A percentile compares a stretch with the other conserved stretches of the same genome.
These are phyloP conservation scores for Helostoma temminkii DNA, from an alignment of 2,797 vertebrate species.

Conservation along the genomic window DNA sequence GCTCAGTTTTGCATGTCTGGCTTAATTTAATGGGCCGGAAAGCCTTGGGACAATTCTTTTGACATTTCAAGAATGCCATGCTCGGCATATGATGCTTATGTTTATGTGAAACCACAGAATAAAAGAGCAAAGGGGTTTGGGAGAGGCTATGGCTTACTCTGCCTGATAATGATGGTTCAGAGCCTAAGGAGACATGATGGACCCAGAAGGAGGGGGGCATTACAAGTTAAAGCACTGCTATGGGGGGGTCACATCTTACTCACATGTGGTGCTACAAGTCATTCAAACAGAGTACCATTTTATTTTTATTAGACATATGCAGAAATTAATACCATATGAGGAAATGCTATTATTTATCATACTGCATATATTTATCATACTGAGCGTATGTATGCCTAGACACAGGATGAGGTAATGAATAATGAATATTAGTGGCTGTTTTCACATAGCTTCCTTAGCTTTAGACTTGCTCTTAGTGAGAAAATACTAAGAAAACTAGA, in stretches of 20 bases:
- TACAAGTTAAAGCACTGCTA: slow-evolving; percentile 44
- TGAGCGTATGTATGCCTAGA: slow-evolving; percentile 4
- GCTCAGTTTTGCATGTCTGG: slow-evolving; percentile 72
- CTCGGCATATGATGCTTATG: slow-evolving; percentile 54
- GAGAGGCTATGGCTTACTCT: slow-evolving; percentile 38
- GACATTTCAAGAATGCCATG: slow-evolving; percentile 79
- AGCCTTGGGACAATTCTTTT: slow-evolving; percentile 77
- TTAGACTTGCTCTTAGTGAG: too few relatives aligned
- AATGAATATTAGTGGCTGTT: slow-evolving; percentile 40
- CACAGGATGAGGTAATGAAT: slow-evolving; percentile 4
- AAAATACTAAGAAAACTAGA: too few relatives aligned
- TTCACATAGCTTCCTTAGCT: too few relatives aligned
- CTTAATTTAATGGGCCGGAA: slow-evolving; percentile 73
- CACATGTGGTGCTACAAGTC: slow-evolving; percentile 47
- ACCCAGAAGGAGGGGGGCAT: slow-evolving; percentile 10
- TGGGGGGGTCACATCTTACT: slow-evolving; percentile 39
- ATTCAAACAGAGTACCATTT: slow-evolving; percentile 33
- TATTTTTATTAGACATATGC: slow-evolving; percentile 12
- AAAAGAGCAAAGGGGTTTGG: slow-evolving; percentile 30
- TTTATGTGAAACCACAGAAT: slow-evolving; percentile 60
- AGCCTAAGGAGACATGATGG: slow-evolving; percentile 61
- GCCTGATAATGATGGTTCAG: slow-evolving; percentile 71
- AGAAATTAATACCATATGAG: slow-evolving; percentile 22
- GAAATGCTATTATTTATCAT: slow-evolving; percentile 24
- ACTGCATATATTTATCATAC: background rate